Evolutionary conservation across 2,888 invertebrate genomes (phyloP), one percentile per base, ranked within the genome.

Genomic region (Dolomedes plantarius): DNA sequence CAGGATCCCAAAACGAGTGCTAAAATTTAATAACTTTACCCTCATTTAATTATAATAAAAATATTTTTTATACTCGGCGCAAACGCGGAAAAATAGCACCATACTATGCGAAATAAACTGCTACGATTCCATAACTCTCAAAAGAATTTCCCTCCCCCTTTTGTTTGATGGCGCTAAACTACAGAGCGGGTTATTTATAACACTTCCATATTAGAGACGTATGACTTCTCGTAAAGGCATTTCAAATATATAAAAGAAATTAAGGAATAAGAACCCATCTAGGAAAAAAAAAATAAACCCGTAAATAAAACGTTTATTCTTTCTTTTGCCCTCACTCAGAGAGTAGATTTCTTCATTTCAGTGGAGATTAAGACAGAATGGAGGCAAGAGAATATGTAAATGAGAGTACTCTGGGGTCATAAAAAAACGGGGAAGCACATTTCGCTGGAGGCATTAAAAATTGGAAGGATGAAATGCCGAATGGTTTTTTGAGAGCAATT

Each of bases 301-400:
- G 56, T 56, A 56, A 56, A 56, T 56, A 56, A 56, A 56, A 56
- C 56, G 56, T 56, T 56, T 56, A 56, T 56, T 56, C 23, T 56
- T 23, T 6, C 56, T 46, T 2, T n/a, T 56, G 56, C 6, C 56
- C 56, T 56, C 13, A 23, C 23, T 7, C 23, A n/a, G 23, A 46
- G 56, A 11, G 56, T 23, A 23, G 56, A 56, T 56, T 56, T 56
- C 56, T 56, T 56, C 56, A 56, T 56, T 56, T 19, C 56, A 23
- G 19, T 19, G 23, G 56, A 56, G 56, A 56, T 56, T 56, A 56
- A 56, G 23, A 56, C 19, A 23, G 23, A 56, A 56, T 56, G 23
- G 56, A 23, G 56, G 56, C 56, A 16, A 6, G 56, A 2, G 2
- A 23, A 56, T 56, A 56, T 56, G 56, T 11, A 56, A 56, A 56